A percentile compares a stretch with the other conserved stretches of the same genome.
Evolutionary conservation across 30 jellyfish, hydroid and myxozoan genomes (phyloP).

Genomic region (Turritopsis rubra): DNA sequence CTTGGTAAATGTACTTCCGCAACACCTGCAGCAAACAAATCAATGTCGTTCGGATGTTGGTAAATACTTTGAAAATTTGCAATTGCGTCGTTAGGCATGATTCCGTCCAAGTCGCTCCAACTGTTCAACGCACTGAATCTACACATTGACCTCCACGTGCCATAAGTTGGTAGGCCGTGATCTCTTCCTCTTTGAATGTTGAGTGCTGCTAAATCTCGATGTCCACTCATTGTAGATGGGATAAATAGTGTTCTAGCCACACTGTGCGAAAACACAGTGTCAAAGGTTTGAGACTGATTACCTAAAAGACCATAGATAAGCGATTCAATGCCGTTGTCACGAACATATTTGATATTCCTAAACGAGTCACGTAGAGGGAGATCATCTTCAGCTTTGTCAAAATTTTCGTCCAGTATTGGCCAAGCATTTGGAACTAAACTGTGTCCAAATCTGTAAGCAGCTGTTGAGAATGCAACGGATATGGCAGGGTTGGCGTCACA

Average conservation of each 20-base stretch:
- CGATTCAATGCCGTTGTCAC: constrained; percentile 26
- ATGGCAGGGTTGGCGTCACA: constrained; percentile 19
- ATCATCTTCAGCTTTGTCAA: background rate
- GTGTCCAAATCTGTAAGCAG: constrained; percentile 45
- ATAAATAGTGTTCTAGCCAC: constrained; percentile 3
- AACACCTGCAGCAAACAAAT: constrained; percentile 11
- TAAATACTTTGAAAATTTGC: background rate
- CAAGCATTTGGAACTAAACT: constrained; percentile 20
- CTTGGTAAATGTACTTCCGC: constrained; percentile 3
- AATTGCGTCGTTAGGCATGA: background rate
- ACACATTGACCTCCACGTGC: constrained; percentile 15
- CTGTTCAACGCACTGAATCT: background rate
- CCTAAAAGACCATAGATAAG: constrained; percentile 27
- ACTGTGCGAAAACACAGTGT: constrained; percentile 1
- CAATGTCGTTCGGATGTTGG: background rate
- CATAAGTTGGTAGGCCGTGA: constrained; percentile 42
- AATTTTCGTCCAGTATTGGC: constrained; percentile 12
- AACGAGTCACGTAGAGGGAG: constrained; percentile 14
- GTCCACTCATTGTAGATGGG: background rate
- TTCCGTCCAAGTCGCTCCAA: background rate
- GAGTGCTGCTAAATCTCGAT: constrained; percentile 27
- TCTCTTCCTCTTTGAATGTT: constrained; percentile 52
- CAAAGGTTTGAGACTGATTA: constrained; percentile 17
- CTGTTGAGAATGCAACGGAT: constrained; percentile 19
- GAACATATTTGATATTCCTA: background rate